These are phyloP conservation scores for Elephantulus edwardii DNA, from an alignment of 2,113 vertebrate genomes.

Conservation along the genomic window DNA sequence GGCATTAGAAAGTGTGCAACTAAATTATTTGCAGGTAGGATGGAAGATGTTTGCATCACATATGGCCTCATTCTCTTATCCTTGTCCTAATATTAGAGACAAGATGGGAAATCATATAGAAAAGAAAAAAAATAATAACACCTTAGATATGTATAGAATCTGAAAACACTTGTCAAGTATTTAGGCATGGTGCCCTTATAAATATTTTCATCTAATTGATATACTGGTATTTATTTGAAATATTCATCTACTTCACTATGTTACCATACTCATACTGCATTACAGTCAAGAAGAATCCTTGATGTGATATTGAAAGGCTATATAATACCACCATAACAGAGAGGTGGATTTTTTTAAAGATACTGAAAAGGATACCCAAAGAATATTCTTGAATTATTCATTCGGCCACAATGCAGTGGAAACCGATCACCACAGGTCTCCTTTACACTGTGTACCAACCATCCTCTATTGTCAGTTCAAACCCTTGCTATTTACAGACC, in stretches of 20 bases:
- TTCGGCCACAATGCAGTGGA: constrained; percentile 70
- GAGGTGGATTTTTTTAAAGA: constrained; percentile 75
- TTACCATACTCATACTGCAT: background rate
- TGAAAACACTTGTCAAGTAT: background rate
- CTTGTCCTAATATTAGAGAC: background rate
- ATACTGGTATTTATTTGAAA: background rate
- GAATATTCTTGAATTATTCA: constrained; percentile 85
- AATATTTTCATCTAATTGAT: background rate
- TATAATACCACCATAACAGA: constrained; percentile 19
- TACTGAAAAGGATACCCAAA: constrained; percentile 72
- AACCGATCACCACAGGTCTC: constrained; percentile 75
- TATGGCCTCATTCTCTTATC: background rate
- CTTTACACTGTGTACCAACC: constrained; percentile 63
- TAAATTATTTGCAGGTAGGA: background rate
- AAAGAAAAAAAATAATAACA: background rate
- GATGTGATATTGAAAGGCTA: constrained; percentile 58
- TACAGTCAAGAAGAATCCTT: constrained; percentile 44
- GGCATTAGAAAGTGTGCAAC: background rate
- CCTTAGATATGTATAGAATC: background rate
- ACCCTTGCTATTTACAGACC: constrained; percentile 60
- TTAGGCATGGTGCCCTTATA: background rate
- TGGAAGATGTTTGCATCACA: background rate
- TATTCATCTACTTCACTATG: background rate
- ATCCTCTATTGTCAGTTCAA: constrained; percentile 66
- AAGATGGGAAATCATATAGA: background rate